phyloP scores from a whole-genome alignment of 2,113 vertebrate genomes.

The Hiodon alosoides region DNA sequence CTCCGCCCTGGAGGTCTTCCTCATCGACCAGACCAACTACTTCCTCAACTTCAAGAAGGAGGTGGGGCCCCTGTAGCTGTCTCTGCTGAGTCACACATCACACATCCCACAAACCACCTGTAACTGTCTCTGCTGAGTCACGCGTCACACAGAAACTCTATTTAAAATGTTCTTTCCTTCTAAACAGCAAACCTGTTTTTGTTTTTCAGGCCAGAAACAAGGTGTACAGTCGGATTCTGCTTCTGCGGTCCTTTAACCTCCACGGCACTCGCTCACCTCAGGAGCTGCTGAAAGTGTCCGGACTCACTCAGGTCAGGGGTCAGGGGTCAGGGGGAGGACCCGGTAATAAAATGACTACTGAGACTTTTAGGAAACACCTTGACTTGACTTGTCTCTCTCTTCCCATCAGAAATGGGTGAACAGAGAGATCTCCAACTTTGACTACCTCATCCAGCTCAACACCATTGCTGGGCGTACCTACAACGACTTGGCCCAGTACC shows the following conservation, averaged over 20 bases:
- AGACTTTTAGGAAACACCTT: background rate
- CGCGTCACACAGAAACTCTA: too few relatives aligned
- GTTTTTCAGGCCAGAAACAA: constrained; percentile 81
- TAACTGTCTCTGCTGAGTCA: background rate
- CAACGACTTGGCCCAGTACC: constrained; percentile 93
- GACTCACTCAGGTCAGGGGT: constrained; percentile 80
- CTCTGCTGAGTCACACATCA: background rate
- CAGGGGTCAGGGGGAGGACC: background rate
- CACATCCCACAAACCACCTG: background rate
- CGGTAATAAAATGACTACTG: too few relatives aligned
- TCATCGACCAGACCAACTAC: constrained; percentile 93
- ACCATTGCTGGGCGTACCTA: constrained; percentile 94
- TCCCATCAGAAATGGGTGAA: constrained; percentile 90
- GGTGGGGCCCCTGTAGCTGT: constrained; percentile 50
- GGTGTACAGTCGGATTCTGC: constrained; percentile 83
- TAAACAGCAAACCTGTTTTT: background rate
- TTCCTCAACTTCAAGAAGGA: constrained; percentile 97
- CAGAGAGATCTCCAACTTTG: constrained; percentile 94
- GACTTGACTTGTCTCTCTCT: background rate
- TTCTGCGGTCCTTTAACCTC: constrained; percentile 79
- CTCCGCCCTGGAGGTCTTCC: constrained; percentile 94
- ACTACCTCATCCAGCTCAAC: constrained; percentile 96
- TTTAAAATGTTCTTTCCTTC: too few relatives aligned
- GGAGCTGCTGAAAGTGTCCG: constrained; percentile 87
- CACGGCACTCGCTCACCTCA: constrained; percentile 86